phyloP scores from a whole-genome alignment of 2,113 vertebrate species.

The Aleadryas rufinucha region DNA sequence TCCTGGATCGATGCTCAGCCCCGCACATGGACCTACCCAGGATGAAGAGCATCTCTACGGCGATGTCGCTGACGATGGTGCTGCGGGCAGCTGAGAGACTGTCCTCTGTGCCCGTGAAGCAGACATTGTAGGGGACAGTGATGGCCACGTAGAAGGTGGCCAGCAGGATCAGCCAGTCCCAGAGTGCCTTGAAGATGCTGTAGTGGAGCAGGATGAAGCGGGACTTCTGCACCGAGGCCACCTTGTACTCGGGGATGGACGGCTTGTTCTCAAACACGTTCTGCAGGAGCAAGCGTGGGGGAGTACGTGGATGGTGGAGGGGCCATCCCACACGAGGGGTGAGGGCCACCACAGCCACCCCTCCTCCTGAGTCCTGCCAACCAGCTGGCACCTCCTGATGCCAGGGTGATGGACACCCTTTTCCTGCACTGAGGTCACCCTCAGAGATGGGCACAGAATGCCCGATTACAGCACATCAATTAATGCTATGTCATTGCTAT shows the following conservation, averaged over 20 bases:
- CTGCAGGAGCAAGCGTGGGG: constrained; percentile 59
- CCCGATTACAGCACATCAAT: not conserved
- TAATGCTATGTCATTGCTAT: not conserved
- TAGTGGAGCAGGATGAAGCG: constrained; percentile 95
- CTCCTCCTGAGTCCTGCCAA: not conserved
- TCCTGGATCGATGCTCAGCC: rapidly evolving
- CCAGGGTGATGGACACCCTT: not conserved
- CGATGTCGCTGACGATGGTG: constrained; percentile 90
- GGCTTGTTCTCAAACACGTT: constrained; percentile 87
- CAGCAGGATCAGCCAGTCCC: constrained; percentile 95
- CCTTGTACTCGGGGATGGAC: constrained; percentile 92
- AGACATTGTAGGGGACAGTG: constrained; percentile 94
- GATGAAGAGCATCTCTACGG: constrained; percentile 96
- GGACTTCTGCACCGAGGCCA: constrained; percentile 90
- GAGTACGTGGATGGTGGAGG: not conserved
- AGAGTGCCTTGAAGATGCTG: constrained; percentile 92
- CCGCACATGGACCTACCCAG: constrained; percentile 69
- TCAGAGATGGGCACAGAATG: not conserved
- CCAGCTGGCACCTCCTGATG: not conserved
- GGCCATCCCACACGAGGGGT: rapidly evolving
- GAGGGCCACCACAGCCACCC: not conserved
- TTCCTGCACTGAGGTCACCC: not conserved
- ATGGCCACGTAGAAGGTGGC: constrained; percentile 95
- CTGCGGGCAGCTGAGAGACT: constrained; percentile 78
- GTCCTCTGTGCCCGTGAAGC: constrained; percentile 84